Evolutionary conservation across 2,888 invertebrate species (phyloP), one percentile per base, ranked within the genome.

Genomic region (Perithous albicinctus): DNA sequence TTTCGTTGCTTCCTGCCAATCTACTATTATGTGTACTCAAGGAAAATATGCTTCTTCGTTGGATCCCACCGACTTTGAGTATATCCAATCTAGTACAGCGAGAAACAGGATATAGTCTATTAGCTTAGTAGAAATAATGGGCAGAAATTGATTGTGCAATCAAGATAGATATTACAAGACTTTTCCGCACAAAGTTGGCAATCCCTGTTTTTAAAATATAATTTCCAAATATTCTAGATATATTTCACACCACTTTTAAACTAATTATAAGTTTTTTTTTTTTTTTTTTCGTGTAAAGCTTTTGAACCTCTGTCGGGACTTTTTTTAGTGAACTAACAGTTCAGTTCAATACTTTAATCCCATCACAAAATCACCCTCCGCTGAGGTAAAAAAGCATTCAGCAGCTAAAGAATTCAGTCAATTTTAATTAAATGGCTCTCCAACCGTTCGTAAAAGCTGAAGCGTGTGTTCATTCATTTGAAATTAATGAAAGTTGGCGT

Each of bases 41-140:
- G 69, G 26, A 80, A 56, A 80, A 64, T 75, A 20, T 69, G 41
- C 41, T 69, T n/a, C 23, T 18, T 51, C 67, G 67, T n/a, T 51
- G 35, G 20, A 66, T 12, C 18, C 29, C 43, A 38, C n/a, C 8
- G 20, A 63, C 48, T 63, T 69, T 51, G 18, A 46, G 59, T 20
- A 61, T 56, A 61, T 56, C 48, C 5, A 38, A 51, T 38, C 12
- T 38, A 48, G 8, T 46, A 41, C 32, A 20, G 63, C 51, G 63
- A 32, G 15, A 70, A 76, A 23, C 48, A 29, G 26, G 10, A 35
- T 29, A 32, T n/a, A 26, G 41, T 29, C 61, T 18, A 35, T 26
- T 48, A 18, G 20, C 67, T 69, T 8, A 20, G 35, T 15, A 8
- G 23, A 20, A 20, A 51, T 56, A 15, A 18, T n/a, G 6, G 46